These are phyloP conservation scores for Hydra vulgaris DNA, from an alignment of 30 jellyfish, hydroid and myxozoan species.

Conservation along the genomic window DNA sequence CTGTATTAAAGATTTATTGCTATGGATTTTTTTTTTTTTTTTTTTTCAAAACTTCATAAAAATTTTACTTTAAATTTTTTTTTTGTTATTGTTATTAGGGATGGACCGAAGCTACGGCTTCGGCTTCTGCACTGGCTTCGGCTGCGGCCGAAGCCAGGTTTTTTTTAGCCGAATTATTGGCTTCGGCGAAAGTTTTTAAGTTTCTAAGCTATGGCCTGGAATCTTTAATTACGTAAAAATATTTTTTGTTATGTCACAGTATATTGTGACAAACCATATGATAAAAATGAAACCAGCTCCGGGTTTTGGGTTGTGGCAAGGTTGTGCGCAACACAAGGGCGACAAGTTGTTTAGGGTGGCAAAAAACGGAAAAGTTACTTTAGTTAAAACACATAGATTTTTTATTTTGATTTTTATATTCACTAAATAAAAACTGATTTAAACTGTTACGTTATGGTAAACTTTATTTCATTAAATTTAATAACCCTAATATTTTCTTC, in stretches of 20 bases:
- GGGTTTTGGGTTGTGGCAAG: background rate
- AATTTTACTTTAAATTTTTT: too few relatives aligned
- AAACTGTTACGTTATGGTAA: background rate
- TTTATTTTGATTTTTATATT: background rate
- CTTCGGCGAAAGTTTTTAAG: background rate
- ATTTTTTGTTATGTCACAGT: background rate
- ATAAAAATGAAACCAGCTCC: background rate
- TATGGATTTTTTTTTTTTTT: too few relatives aligned
- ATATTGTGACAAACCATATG: background rate
- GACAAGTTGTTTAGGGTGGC: background rate
- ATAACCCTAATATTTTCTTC: background rate
- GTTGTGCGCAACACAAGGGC: background rate
- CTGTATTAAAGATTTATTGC: too few relatives aligned
- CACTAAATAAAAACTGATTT: background rate
- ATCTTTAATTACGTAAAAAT: background rate
- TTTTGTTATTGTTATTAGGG: too few relatives aligned
- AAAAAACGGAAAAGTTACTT: background rate
- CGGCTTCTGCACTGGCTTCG: too few relatives aligned
- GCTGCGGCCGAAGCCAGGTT: background rate
- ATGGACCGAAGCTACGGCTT: background rate
- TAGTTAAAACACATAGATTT: background rate
- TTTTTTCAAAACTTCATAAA: too few relatives aligned
- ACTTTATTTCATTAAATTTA: background rate
- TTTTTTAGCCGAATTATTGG: background rate
- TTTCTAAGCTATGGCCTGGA: background rate